Conservation (phyloP, 2,113 vertebrate species). For the Empidonax alnorum region DNA sequence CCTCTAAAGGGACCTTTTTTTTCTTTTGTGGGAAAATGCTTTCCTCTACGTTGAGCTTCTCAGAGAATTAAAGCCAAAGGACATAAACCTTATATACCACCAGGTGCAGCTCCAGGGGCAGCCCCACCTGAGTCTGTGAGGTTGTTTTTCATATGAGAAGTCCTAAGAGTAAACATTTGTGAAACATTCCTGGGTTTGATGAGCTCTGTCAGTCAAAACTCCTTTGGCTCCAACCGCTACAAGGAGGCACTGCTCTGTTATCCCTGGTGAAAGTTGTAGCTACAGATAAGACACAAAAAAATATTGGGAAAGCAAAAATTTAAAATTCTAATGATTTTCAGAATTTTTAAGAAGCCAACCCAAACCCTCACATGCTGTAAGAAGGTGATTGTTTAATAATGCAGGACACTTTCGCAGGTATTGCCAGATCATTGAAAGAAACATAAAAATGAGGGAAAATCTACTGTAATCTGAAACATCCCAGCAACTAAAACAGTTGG, state of each 20-base stretch:
- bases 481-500: not conserved
- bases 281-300: not conserved
- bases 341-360: not conserved
- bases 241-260: not conserved
- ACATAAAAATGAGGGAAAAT: not conserved
- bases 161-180: not conserved
- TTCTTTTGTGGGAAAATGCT: not conserved
- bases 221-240: not conserved
- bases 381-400: not conserved
- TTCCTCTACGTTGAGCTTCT: not conserved
- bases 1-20: not conserved
- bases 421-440: not conserved
- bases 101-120: not conserved
- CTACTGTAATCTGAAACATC: not conserved
- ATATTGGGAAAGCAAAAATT: not conserved
- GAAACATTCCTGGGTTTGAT: not conserved
- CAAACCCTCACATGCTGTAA: not conserved
- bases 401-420: not conserved
- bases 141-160: not conserved
- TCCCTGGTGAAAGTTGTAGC: not conserved
- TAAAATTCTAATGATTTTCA: not conserved
- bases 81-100: not conserved
- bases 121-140: not conserved
- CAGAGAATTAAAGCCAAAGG: not conserved
- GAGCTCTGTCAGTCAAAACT: not conserved